Evolutionary conservation across 2,888 invertebrate genomes (phyloP).

Genomic region (Hirtodrosophila histrioides): DNA sequence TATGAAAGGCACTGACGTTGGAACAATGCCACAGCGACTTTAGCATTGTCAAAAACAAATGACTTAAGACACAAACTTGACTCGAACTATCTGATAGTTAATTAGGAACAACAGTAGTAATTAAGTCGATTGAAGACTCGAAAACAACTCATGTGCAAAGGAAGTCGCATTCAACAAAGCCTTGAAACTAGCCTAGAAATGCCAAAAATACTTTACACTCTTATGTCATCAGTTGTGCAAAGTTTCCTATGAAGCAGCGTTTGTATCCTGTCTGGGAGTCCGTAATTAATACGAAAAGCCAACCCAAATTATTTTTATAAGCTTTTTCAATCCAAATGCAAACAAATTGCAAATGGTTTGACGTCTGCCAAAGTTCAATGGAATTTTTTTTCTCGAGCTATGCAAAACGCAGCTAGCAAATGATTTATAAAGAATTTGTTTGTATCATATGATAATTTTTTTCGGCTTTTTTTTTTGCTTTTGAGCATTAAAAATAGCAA

Average conservation of each 20-base stretch:
- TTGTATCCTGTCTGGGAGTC: constrained; percentile 26
- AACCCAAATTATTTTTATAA: constrained; percentile 12
- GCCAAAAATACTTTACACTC: not conserved
- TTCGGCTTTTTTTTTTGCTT: constrained; percentile 23
- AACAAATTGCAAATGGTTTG: constrained; percentile 58
- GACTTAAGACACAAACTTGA: constrained; percentile 37
- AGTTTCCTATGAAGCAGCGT: constrained; percentile 11
- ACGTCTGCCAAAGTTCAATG: constrained; percentile 68
- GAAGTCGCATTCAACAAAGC: constrained; percentile 17
- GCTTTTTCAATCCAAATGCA: constrained; percentile 51
- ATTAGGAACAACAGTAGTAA: constrained; percentile 36
- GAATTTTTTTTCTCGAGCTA: constrained; percentile 45
- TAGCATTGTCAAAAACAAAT: constrained; percentile 38
- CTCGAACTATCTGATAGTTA: constrained; percentile 22
- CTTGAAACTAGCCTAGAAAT: constrained; percentile 46
- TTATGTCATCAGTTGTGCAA: constrained; percentile 41
- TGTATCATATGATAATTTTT: constrained; percentile 23
- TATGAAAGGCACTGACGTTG: constrained; percentile 51
- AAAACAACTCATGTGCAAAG: constrained; percentile 24
- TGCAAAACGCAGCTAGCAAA: constrained; percentile 52
- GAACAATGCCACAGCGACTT: constrained; percentile 16
- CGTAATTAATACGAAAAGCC: constrained; percentile 28
- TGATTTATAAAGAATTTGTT: constrained; percentile 73
- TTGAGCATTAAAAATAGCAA: constrained; percentile 39
- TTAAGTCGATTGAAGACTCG: constrained; percentile 26